phyloP scores from a whole-genome alignment of 2,797 vertebrate species.

The Bradypodion pumilum region DNA sequence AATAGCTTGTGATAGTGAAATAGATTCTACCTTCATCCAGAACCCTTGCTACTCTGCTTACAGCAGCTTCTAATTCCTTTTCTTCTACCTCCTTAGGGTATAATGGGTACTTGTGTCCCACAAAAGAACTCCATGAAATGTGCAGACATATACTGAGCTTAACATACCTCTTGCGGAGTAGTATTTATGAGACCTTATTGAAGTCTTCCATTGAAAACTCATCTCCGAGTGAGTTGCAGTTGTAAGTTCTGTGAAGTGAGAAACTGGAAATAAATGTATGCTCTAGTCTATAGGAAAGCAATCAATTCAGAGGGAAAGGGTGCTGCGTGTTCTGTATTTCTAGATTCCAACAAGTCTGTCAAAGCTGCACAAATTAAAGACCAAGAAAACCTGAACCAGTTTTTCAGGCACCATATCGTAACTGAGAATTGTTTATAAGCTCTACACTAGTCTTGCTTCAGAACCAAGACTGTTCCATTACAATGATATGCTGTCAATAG shows the following conservation, averaged over 20 bases:
- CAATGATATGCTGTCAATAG: not conserved
- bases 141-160: slow-evolving; percentile 85
- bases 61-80: not conserved
- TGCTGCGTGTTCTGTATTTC: not conserved
- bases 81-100: slow-evolving; percentile 75
- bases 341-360: not conserved
- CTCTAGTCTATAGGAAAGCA: not conserved
- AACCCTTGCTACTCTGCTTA: not conserved
- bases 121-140: slow-evolving; percentile 74
- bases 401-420: not conserved
- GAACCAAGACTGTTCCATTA: not conserved
- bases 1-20: not conserved
- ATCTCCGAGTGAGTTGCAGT: slow-evolving; percentile 82
- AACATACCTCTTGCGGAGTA: slow-evolving; percentile 80
- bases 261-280: not conserved
- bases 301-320: not conserved
- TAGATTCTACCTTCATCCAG: not conserved
- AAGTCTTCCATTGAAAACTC: slow-evolving; percentile 73
- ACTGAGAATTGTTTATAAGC: not conserved
- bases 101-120: slow-evolving; percentile 82
- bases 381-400: slow-evolving; percentile 16
- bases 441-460: not conserved
- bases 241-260: slow-evolving; percentile 74
- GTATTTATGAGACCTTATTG: slow-evolving; percentile 85
- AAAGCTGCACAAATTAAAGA: not conserved